phyloP scores from a whole-genome alignment of 2,797 vertebrate genomes.

The Peromyscus eremicus region DNA sequence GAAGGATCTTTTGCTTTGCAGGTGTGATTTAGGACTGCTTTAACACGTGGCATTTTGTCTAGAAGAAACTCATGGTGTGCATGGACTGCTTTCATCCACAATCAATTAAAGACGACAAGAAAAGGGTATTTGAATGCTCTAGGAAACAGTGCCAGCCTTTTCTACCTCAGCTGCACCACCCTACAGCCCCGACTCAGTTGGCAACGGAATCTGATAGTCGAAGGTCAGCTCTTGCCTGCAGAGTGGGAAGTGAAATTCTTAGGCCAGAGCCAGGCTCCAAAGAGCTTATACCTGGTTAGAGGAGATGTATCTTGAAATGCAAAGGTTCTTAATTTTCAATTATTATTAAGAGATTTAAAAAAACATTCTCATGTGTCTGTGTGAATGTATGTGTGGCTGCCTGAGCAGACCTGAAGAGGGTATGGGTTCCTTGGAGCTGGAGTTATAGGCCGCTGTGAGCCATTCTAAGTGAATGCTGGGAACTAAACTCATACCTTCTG shows the following conservation, averaged over 20 bases:
- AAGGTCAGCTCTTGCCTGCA: neutral
- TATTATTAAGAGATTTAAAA: neutral
- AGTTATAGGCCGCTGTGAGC: no score
- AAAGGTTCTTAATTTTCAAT: conserved; percentile 34
- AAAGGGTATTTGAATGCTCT: neutral
- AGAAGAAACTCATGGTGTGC: neutral
- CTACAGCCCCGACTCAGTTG: neutral
- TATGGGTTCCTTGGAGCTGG: neutral
- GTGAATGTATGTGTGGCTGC: neutral
- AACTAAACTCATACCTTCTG: neutral
- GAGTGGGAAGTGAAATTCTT: neutral
- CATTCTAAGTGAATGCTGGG: neutral
- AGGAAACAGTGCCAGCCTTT: neutral
- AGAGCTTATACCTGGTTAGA: neutral
- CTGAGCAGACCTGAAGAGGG: neutral
- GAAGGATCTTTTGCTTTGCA: neutral
- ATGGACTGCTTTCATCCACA: conserved; percentile 5
- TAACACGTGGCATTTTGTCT: neutral
- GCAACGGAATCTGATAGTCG: neutral
- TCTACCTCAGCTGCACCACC: neutral
- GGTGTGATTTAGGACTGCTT: neutral
- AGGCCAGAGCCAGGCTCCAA: neutral
- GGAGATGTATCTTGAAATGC: neutral
- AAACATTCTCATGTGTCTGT: neutral
- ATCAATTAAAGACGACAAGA: neutral